Evolutionary conservation across 2,888 invertebrate genomes (phyloP), one percentile per base, ranked within the genome.

Genomic region (Dasysyrphus albostriatus): DNA sequence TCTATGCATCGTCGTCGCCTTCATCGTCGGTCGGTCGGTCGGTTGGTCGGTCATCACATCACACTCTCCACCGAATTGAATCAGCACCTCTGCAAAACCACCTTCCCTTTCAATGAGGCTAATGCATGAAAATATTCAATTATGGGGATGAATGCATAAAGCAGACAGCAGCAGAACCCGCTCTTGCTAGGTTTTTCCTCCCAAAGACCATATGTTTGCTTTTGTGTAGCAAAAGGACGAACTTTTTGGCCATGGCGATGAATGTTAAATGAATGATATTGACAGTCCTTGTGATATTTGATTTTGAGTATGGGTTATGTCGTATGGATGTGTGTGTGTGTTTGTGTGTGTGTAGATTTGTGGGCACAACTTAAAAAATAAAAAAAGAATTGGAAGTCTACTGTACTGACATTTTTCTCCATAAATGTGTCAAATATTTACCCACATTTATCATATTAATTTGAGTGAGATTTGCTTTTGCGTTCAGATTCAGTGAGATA

Each of bases 51-150:
- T 51, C 51, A 24, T 65, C 76, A 59, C 44, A 75, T 63, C 79
- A 58, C 59, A 58, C 32, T 79, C 61, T 54, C 39, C 65, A 80
- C 58, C 49, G 51, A 72, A 83, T 70, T 61, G 65, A 75, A 51
- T 76, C 84, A 54, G 65, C 80, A 84, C 80, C 79, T 80, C 76
- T 14, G 29, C 58, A 63, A 61, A 51, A 19, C 47, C 56, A 72
- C 47, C 24, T 44, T 29, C 58, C 32, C 70, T 59, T 39, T 82
- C 82, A 87, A 72, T 72, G 51, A 56, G 74, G 78, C 87, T 87
- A 87, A 82, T 87, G 87, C 87, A 83, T 78, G 87, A 78, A 87
- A 85, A 85, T 85, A 85, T 85, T 85, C 85, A 85, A 85, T 85
- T 85, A 85, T 81, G 74, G 73, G 67, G 85, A 80, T 85, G 85